Evolutionary conservation across 2,888 invertebrate genomes (phyloP), one percentile per base, ranked within the genome.

Genomic region (Drosophila helvetica): DNA sequence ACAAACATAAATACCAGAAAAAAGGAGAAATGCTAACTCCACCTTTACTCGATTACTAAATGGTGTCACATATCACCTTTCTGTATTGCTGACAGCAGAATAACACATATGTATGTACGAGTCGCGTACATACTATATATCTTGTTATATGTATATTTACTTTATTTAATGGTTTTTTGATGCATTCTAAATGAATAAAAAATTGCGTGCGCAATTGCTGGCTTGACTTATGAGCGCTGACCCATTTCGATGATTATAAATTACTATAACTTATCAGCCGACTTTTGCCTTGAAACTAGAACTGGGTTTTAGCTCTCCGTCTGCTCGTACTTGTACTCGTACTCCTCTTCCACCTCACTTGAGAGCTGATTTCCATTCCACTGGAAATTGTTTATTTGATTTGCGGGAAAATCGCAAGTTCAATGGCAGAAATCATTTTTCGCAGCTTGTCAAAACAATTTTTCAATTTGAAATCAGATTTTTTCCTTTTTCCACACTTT

Each of bases 401-500:
- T 38, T 45, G 45, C 12, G 43, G 38, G 57, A 45, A 48, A 61
- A 46, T 47, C 62, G 75, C 66, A 76, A 80, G 81, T 81, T 81
- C 79, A 79, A 75, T 80, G 78, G 78, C 75, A 66, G 53, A 75
- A 64, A 52, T 64, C 51, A 50, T 61, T 75, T 70, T 62, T 45
- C 63, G 63, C 65, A 51, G 63, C 75, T 69, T 86, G 80, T 80
- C 84, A 83, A 77, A 86, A 86, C 84, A 86, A 71, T 83, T 54
- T 25, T 54, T 48, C 22, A 46, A 62, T 48, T 50, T 30, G 5
- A 60, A 48, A 43, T 42, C 8, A 2, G 45, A 48, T 74, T 79
- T 74, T 74, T 68, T 75, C 53, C 78, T 65, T 71, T 70, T 78
- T 56, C 66, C 45, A 30, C 33, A 10, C 45, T 33, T 30, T 5